Conservation (phyloP, 1,140 invertebrate species). For the Physella acuta region DNA sequence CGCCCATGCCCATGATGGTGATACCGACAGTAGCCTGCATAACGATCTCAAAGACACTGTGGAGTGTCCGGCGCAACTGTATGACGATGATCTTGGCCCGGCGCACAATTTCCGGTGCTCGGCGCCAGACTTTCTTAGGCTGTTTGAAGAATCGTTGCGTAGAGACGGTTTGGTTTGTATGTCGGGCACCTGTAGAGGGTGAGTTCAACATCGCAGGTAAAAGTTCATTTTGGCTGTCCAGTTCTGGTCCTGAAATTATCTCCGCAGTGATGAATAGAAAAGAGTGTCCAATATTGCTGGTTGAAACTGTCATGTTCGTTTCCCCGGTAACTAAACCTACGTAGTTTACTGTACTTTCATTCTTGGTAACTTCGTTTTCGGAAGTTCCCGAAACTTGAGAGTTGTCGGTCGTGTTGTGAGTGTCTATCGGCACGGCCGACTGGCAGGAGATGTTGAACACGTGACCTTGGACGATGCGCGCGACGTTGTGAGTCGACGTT, state of each 20-base stretch:
- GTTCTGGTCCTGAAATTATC: neutral
- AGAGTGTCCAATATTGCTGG: neutral
- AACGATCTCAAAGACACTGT: constrained; percentile 1
- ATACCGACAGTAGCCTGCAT: neutral
- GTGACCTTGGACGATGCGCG: neutral
- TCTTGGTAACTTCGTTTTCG: neutral
- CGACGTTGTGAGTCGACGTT: neutral
- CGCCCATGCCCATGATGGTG: constrained; percentile 1
- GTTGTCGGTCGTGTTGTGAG: neutral
- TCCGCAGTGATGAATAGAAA: neutral
- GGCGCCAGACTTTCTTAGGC: too few species aligned
- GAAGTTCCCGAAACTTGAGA: neutral
- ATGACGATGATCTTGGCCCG: constrained; percentile 16
- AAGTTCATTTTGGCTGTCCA: too few species aligned
- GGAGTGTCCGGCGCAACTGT: neutral
- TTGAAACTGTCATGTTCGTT: neutral
- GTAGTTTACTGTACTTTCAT: neutral
- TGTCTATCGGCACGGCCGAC: neutral
- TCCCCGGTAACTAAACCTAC: neutral
- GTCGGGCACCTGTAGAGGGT: too few species aligned
- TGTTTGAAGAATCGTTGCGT: neutral
- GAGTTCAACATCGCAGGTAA: too few species aligned
- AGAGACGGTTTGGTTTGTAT: too few species aligned
- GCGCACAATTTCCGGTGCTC: neutral
- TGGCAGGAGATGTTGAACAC: constrained; percentile 10